Conservation (phyloP, 2,113 vertebrate species). For the Galbula dea region DNA sequence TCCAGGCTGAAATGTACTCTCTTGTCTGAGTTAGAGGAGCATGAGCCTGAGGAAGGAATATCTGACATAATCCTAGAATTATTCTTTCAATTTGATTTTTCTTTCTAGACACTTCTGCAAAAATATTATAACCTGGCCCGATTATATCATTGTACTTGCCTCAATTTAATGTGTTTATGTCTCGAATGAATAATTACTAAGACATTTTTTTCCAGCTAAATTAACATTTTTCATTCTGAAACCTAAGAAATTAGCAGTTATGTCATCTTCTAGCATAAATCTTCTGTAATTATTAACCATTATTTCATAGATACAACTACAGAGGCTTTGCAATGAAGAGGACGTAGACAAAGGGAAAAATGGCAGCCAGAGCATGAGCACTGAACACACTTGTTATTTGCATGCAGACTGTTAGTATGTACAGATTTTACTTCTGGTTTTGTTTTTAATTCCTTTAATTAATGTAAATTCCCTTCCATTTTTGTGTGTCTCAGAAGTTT, state of each 20-base stretch:
- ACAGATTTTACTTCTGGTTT: neutral
- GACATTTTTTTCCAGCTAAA: neutral
- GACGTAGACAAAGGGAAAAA: neutral
- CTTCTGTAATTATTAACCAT: neutral
- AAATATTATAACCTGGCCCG: neutral
- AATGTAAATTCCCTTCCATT: neutral
- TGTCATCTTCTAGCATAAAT: neutral
- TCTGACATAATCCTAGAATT: neutral
- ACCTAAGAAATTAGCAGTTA: neutral
- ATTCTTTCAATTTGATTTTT: neutral
- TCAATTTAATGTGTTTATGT: neutral
- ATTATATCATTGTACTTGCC: neutral
- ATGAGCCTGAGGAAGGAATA: neutral
- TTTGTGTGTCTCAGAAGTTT: neutral
- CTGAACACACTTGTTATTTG: neutral
- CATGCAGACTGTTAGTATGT: neutral
- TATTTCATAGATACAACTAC: neutral
- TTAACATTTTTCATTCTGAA: neutral
- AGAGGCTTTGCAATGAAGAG: neutral
- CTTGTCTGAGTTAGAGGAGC: neutral
- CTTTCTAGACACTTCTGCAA: neutral
- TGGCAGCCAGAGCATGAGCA: neutral
- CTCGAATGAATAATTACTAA: neutral
- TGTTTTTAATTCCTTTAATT: neutral
- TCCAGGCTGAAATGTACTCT: neutral